Conservation (phyloP, 2,113 vertebrate genomes). For the Strix uralensis region DNA sequence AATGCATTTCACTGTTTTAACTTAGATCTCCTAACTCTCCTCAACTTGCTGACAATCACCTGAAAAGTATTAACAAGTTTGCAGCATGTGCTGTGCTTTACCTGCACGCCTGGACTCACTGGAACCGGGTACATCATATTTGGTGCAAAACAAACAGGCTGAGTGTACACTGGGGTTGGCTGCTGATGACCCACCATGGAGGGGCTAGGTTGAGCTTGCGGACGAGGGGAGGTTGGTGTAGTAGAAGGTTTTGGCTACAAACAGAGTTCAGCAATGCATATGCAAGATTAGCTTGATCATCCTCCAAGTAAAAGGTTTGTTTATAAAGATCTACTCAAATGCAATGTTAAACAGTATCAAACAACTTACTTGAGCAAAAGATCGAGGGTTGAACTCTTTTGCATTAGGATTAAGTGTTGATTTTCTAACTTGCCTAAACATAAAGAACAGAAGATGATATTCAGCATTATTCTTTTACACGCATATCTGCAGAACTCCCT, state of each 20-base stretch:
- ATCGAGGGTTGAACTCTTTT: conserved; percentile 96
- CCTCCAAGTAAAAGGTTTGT: neutral
- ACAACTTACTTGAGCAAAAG: conserved; percentile 88
- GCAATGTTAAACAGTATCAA: neutral
- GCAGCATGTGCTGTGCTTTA: conserved; percentile 55
- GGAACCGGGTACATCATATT: conserved; percentile 96
- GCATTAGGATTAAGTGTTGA: conserved; percentile 98
- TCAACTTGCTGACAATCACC: neutral
- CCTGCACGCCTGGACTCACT: conserved; percentile 97
- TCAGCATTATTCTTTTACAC: neutral
- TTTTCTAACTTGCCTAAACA: conserved; percentile 92
- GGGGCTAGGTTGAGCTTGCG: conserved; percentile 96
- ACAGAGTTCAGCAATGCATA: neutral
- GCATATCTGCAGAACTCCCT: neutral
- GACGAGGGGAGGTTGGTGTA: conserved; percentile 93
- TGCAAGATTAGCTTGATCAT: neutral
- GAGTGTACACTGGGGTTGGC: conserved; percentile 88
- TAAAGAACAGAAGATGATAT: conserved; percentile 1
- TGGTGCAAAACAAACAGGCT: conserved; percentile 95
- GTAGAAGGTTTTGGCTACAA: conserved; percentile 94
- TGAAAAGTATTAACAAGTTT: neutral
- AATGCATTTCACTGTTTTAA: neutral
- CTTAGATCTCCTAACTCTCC: neutral
- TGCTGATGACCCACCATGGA: conserved; percentile 96
- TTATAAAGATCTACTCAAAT: neutral